Conservation (phyloP, 2,888 invertebrate species). For the Harmothoe impar region DNA sequence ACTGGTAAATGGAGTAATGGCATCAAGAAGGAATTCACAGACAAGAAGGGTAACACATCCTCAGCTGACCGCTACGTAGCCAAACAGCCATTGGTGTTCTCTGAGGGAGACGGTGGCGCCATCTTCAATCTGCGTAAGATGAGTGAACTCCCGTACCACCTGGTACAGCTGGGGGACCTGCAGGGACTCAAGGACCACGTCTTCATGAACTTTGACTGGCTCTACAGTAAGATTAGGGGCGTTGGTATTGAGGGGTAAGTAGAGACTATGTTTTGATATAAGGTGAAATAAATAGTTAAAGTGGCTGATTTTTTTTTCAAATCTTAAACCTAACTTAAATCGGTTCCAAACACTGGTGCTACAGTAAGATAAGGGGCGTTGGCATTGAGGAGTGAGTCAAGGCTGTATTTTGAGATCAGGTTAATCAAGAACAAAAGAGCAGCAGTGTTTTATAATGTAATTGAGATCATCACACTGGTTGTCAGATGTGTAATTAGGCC, state of each 20-base stretch:
- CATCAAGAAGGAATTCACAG: constrained; percentile 19
- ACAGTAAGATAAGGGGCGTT: too few species aligned
- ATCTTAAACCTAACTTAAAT: too few species aligned
- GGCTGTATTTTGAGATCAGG: too few species aligned
- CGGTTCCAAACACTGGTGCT: too few species aligned
- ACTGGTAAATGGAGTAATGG: constrained; percentile 66
- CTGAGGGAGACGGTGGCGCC: not conserved
- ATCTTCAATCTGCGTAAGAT: constrained; percentile 66
- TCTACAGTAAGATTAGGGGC: not conserved
- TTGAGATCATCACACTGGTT: too few species aligned
- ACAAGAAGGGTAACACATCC: constrained; percentile 40
- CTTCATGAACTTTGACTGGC: constrained; percentile 37
- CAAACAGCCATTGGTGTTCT: constrained; percentile 62
- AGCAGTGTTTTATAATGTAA: too few species aligned
- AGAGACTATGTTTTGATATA: too few species aligned
- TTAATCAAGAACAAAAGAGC: too few species aligned
- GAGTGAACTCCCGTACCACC: constrained; percentile 67
- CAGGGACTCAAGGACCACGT: constrained; percentile 33
- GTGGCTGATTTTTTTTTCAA: too few species aligned
- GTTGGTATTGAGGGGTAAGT: not conserved
- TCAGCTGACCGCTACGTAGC: constrained; percentile 64
- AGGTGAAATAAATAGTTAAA: too few species aligned
- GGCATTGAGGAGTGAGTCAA: too few species aligned
- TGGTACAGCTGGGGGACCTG: constrained; percentile 24
- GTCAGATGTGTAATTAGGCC: too few species aligned